phyloP scores from a whole-genome alignment of 2,888 invertebrate genomes.

The Idaea straminata region DNA sequence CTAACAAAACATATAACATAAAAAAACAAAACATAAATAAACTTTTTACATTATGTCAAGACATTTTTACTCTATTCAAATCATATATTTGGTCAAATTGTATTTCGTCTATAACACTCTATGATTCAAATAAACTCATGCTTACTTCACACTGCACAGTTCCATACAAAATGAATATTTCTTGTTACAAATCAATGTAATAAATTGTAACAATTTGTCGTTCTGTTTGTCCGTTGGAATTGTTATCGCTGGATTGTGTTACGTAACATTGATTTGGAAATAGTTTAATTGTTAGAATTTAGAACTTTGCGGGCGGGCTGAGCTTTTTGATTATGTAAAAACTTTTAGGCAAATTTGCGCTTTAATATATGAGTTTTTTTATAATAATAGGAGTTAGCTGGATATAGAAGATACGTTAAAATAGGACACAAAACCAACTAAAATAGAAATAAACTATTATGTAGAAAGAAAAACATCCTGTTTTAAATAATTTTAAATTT shows the following conservation, averaged over 20 bases:
- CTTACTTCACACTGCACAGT: background rate
- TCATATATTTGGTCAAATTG: too few species aligned
- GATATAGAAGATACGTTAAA: too few species aligned
- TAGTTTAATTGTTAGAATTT: background rate
- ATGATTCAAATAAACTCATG: background rate
- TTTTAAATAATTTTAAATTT: too few species aligned
- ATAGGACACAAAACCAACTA: too few species aligned
- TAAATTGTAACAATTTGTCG: slow-evolving; percentile 22
- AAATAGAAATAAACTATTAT: too few species aligned
- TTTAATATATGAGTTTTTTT: too few species aligned
- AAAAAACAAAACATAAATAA: too few species aligned
- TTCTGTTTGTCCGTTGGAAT: slow-evolving; percentile 22
- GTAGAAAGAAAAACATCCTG: too few species aligned
- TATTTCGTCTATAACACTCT: background rate
- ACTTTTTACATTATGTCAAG: too few species aligned
- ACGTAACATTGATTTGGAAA: background rate
- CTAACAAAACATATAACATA: too few species aligned
- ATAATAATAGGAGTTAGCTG: too few species aligned
- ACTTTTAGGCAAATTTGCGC: background rate
- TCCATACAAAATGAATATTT: slow-evolving; percentile 12
- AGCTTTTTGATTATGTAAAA: background rate
- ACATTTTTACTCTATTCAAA: too few species aligned
- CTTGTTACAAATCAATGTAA: slow-evolving; percentile 22
- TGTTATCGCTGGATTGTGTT: slow-evolving; percentile 23
- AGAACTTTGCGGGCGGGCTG: background rate